Conservation (phyloP, 2,113 vertebrate genomes). For the Triplophysa rosa region DNA sequence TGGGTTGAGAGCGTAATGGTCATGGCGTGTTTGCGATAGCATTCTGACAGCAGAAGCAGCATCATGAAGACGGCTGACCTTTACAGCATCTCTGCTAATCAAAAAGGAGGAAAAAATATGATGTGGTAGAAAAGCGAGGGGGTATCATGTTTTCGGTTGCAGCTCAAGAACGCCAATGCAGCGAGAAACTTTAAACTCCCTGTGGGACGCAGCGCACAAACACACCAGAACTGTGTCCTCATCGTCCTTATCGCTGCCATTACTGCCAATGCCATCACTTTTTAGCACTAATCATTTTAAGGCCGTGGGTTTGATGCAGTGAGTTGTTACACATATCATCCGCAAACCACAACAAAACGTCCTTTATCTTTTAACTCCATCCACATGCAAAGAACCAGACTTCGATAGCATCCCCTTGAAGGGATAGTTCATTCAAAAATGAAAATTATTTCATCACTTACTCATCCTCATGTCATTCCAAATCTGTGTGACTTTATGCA, state of each 20-base stretch:
- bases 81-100: conserved; percentile 36
- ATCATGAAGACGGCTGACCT: conserved; percentile 29
- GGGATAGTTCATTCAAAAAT: no score
- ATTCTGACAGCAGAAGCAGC: not conserved
- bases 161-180: conserved; percentile 49
- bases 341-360: no score
- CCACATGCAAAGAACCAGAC: no score
- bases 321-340: no score
- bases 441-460: no score
- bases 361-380: no score
- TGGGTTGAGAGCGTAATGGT: not conserved
- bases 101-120: conserved; percentile 10
- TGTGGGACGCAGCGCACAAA: conserved; percentile 60
- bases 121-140: conserved; percentile 26
- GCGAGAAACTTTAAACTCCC: conserved; percentile 69
- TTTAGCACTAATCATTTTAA: not conserved
- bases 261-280: not conserved
- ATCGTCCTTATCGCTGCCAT: not conserved
- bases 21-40: not conserved
- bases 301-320: no score
- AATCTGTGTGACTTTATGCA: no score
- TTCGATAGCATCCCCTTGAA: no score
- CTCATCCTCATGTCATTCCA: no score
- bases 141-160: conserved; percentile 36
- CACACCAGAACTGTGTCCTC: conserved; percentile 27